These are phyloP conservation scores for Epsilonema sp. DNA, from an alignment of 2,888 invertebrate species.

Conservation along the genomic window DNA sequence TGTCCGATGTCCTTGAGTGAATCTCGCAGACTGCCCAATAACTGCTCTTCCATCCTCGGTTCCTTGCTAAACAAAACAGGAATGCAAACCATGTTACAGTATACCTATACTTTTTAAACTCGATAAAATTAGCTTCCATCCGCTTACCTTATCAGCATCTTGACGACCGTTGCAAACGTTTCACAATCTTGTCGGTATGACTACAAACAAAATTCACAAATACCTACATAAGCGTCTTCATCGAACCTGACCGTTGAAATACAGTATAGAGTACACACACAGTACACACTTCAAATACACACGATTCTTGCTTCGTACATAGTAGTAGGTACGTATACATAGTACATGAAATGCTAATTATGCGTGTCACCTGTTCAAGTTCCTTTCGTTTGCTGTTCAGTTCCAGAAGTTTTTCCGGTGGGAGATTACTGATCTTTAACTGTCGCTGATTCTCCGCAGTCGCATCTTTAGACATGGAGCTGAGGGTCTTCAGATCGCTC, in stretches of 20 bases:
- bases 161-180: conserved; percentile 19
- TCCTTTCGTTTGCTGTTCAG: conserved; percentile 5
- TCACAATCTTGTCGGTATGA: conserved; percentile 20
- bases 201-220: conserved; percentile 8
- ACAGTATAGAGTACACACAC: no score
- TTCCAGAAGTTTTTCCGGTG: conserved; percentile 1
- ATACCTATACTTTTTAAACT: background rate
- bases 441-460: background rate
- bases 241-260: no score
- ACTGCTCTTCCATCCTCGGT: conserved; percentile 13
- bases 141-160: conserved; percentile 18
- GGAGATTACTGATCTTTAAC: background rate
- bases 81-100: no score
- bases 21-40: conserved; percentile 16
- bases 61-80: conserved; percentile 17
- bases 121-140: conserved; percentile 9
- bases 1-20: conserved; percentile 21
- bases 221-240: no score
- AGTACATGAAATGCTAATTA: background rate
- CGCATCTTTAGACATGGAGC: background rate
- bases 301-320: no score
- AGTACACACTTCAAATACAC: no score
- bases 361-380: background rate
- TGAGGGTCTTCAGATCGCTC: background rate
- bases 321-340: no score